phyloP scores from a whole-genome alignment of 2,113 vertebrate species.

The Cheirogaleus medius region DNA sequence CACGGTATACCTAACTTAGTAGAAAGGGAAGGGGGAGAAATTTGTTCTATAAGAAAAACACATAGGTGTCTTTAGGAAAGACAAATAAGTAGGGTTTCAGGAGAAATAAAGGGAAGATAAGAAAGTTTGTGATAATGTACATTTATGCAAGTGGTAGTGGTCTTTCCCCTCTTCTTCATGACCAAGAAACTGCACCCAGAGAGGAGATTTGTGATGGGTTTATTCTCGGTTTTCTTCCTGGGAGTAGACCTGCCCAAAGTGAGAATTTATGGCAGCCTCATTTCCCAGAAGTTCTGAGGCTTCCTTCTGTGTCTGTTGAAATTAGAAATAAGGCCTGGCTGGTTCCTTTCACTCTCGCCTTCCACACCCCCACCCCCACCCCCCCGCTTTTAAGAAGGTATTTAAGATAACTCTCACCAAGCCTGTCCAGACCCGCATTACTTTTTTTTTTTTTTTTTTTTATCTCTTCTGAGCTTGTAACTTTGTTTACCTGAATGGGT shows the following conservation, averaged over 20 bases:
- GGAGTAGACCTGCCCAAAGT: not conserved
- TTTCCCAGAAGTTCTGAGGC: not conserved
- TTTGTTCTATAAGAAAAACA: not conserved
- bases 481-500: not conserved
- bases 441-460: not conserved
- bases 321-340: not conserved
- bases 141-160: no score
- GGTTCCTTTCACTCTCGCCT: no score
- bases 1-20: not conserved
- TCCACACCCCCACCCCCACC: accelerated
- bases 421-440: not conserved
- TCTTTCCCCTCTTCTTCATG: not conserved
- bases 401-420: not conserved
- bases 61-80: not conserved
- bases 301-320: not conserved
- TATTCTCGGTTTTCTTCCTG: not conserved
- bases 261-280: not conserved
- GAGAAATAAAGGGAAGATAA: not conserved
- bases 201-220: not conserved
- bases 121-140: not conserved
- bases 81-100: not conserved
- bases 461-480: not conserved
- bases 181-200: not conserved
- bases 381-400: not conserved
- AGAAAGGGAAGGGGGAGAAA: not conserved